Evolutionary conservation across 2,797 vertebrate genomes (phyloP), one percentile per base, ranked within the genome.

Genomic region (Remorina albescens): DNA sequence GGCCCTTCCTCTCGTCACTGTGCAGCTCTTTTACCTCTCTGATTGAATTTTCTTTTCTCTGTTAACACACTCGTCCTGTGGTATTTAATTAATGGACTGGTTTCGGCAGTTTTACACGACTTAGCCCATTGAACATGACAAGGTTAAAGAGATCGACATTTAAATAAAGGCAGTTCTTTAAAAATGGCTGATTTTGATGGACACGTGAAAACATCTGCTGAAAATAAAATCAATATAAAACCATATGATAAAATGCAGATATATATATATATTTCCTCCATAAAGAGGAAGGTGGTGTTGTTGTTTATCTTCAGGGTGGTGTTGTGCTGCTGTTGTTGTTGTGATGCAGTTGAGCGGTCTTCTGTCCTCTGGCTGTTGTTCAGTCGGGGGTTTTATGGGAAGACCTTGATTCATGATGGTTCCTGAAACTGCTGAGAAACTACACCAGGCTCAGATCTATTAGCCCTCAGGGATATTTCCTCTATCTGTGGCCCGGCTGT

Each of bases 351-450:
- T 6, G 46, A 81, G 55, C 41, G 32, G 53, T 21, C 46, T 18
- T 2, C 2, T 39, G 53, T 78, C 80, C 84, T 70, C 51, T 8
- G 71, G 84, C 51, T n/a, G 5, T 37, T 28, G 56, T 58, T 42
- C 19, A 32, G 18, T 59, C 2, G 37, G 67, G 28, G 44, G 61
- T 62, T 50, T 67, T 57, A 56, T 67, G 56, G 76, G 60, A 58
- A 39, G 51, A 41, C 16, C 61, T 71, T 83, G 80, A 78, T 85
- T 82, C 80, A 83, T 74, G 68, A 68, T 41, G 1, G 60, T 41
- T 69, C 32, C 41, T 58, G 61, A 58, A 69, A 49, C 58, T 57
- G 30, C 47, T 41, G 67, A 28, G 60, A 36, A 57, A 75, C 67
- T 37, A 37, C 42, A 57, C 28, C 54, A 36, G 57, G 15, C 44